Base-by-base conservation (phyloP, 2,797 vertebrate species). In the Sebastolobus alascanus region DNA sequence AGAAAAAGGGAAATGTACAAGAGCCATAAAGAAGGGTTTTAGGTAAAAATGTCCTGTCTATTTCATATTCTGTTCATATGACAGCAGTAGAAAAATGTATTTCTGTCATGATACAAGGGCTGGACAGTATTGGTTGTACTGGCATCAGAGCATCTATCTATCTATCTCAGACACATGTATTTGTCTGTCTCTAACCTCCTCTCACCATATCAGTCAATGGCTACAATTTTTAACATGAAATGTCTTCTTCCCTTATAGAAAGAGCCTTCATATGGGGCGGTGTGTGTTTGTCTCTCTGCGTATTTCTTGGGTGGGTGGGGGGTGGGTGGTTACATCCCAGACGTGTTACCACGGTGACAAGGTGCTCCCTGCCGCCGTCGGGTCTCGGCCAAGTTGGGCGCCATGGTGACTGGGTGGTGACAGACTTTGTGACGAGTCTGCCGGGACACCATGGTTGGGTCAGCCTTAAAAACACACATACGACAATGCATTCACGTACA, bases 291-390 rank as follows among this genome's bases (percentile, higher is more conserved):
- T 80, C 56, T 76, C 75, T 85, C 77, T n/a, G 66, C 73, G 83
- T 84, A 80, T 80, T 87, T 89, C 76, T 91, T 79, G 4, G 14
- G 54, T 46, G 61, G 16, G 76, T 73, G 89, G 88, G 86, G 93
- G 87, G 89, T 88, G 86, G 93, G 87, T 88, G 84, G 92, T 96
- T 93, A 96, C 93, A 97, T 97, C 96, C 97, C 97, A 98, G 97
- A 97, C 96, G 55, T 92, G 96, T 96, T 94, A 94, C 96, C 96
- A 96, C 94, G 96, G 97, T 95, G 96, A 97, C 96, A 97, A 96
- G 96, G 96, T 94, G 95, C 95, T 95, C 95, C 94, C 92, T 96
- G 97, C 95, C 95, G 93, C 97, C 96, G 93, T 94, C 93, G 96
- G 96, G 96, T 97, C 96, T 97, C 95, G 83, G 88, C 95, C 95